phyloP scores from a whole-genome alignment of 1,140 invertebrate species.

The Diachasma alloeum region DNA sequence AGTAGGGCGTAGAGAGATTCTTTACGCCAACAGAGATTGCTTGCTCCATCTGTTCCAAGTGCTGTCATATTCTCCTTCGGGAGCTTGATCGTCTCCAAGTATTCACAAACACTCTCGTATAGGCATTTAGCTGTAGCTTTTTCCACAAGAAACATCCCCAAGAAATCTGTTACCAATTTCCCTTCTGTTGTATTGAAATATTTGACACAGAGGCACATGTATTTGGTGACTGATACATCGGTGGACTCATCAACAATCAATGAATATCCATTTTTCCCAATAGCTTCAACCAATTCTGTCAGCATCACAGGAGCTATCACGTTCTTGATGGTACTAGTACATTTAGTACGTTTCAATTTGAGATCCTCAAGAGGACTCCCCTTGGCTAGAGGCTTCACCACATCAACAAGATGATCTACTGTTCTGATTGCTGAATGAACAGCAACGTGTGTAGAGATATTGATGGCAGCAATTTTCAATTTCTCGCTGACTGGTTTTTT shows the following conservation, averaged over 20 bases:
- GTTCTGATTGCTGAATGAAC: conserved; percentile 27
- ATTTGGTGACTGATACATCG: conserved; percentile 47
- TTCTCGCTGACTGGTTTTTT: no score
- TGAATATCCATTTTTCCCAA: conserved; percentile 29
- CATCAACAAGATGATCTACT: conserved; percentile 34
- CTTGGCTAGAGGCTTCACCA: conserved; percentile 27
- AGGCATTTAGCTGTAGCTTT: conserved; percentile 18
- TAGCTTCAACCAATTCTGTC: conserved; percentile 29
- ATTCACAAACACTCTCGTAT: conserved; percentile 9
- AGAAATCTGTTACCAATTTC: conserved; percentile 43
- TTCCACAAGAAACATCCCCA: conserved; percentile 34
- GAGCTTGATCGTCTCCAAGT: conserved; percentile 8
- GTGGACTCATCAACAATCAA: conserved; percentile 43
- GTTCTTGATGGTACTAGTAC: conserved; percentile 31
- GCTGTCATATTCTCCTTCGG: conserved; percentile 44
- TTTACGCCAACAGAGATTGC: conserved; percentile 33
- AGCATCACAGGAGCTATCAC: conserved; percentile 30
- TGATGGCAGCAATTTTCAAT: no score
- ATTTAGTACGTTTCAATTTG: conserved; percentile 35
- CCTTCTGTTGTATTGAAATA: conserved; percentile 44
- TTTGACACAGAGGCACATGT: conserved; percentile 42
- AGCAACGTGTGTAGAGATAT: no score
- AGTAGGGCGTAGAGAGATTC: conserved; percentile 34
- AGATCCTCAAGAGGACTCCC: conserved; percentile 22
- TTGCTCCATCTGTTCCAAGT: conserved; percentile 49